Evolutionary conservation across 1,140 invertebrate species (phyloP).

Genomic region (Drosophila trapezifrons): DNA sequence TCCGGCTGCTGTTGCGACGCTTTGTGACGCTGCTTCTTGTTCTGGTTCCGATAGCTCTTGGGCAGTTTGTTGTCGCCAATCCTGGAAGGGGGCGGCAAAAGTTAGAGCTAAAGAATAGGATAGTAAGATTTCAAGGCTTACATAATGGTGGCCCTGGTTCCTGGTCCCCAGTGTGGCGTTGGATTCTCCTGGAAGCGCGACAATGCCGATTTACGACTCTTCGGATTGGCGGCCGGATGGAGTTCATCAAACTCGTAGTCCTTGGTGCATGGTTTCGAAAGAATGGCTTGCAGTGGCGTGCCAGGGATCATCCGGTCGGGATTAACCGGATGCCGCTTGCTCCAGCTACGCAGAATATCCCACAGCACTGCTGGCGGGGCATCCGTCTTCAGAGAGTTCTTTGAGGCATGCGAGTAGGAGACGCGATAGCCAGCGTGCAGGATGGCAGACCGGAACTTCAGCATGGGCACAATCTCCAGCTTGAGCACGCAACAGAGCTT

Average conservation of each 20-base stretch:
- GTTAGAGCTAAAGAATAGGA: neutral
- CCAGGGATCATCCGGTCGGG: slow-evolving; percentile 85
- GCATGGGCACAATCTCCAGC: slow-evolving; percentile 87
- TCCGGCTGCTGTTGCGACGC: slow-evolving; percentile 20
- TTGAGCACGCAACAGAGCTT: slow-evolving; percentile 88
- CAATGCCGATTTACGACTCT: slow-evolving; percentile 89
- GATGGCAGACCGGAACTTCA: slow-evolving; percentile 93
- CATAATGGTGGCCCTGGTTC: slow-evolving; percentile 89
- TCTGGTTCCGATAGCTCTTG: slow-evolving; percentile 87
- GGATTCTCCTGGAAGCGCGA: slow-evolving; percentile 95
- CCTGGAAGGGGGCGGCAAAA: slow-evolving; percentile 76
- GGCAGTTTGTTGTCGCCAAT: slow-evolving; percentile 86
- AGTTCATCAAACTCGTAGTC: slow-evolving; percentile 88
- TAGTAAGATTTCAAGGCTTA: slow-evolving; percentile 74
- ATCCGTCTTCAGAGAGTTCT: slow-evolving; percentile 96
- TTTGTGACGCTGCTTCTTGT: slow-evolving; percentile 84
- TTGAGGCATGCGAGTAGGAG: slow-evolving; percentile 95
- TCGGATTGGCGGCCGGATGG: slow-evolving; percentile 91
- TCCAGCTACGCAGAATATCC: slow-evolving; percentile 96
- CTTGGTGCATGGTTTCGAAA: slow-evolving; percentile 84
- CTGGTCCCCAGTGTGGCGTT: slow-evolving; percentile 94
- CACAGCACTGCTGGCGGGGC: slow-evolving; percentile 94
- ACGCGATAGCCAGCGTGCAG: slow-evolving; percentile 96
- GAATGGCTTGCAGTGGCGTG: slow-evolving; percentile 86
- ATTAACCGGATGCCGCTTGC: slow-evolving; percentile 87